phyloP scores from a whole-genome alignment of 2,797 vertebrate species.

The Picus viridis region DNA sequence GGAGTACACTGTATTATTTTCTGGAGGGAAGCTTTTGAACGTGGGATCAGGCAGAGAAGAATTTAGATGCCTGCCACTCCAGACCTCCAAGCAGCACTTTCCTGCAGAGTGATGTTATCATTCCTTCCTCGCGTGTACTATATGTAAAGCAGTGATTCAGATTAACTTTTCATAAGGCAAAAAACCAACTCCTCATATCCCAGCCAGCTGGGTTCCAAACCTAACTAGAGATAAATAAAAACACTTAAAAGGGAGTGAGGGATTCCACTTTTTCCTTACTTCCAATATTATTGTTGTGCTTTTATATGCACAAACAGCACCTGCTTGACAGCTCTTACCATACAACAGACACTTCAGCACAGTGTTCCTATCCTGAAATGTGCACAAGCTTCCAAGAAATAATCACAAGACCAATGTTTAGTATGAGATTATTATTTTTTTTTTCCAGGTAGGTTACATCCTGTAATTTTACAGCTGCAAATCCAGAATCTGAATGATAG shows the following conservation, averaged over 20 bases:
- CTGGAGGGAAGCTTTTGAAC: neutral
- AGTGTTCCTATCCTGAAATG: neutral
- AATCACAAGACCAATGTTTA: neutral
- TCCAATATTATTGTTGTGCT: neutral
- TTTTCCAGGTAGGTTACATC: neutral
- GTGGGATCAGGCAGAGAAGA: neutral
- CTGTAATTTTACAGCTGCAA: neutral
- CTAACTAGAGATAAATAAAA: neutral
- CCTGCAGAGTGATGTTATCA: fast-evolving
- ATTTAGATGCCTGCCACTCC: neutral
- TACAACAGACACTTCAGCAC: neutral
- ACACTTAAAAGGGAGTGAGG: neutral
- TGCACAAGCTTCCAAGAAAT: neutral
- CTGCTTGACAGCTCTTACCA: neutral
- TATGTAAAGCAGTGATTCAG: neutral
- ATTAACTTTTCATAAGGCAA: neutral
- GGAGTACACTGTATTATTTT: neutral
- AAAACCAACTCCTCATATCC: neutral
- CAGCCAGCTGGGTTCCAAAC: neutral
- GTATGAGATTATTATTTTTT: neutral
- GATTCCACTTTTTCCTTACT: neutral
- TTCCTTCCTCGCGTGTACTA: neutral
- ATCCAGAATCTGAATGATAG: neutral
- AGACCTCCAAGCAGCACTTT: neutral
- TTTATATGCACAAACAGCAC: neutral